phyloP scores from a whole-genome alignment of 2,888 invertebrate genomes.

The Aleiodes leptofemur region DNA sequence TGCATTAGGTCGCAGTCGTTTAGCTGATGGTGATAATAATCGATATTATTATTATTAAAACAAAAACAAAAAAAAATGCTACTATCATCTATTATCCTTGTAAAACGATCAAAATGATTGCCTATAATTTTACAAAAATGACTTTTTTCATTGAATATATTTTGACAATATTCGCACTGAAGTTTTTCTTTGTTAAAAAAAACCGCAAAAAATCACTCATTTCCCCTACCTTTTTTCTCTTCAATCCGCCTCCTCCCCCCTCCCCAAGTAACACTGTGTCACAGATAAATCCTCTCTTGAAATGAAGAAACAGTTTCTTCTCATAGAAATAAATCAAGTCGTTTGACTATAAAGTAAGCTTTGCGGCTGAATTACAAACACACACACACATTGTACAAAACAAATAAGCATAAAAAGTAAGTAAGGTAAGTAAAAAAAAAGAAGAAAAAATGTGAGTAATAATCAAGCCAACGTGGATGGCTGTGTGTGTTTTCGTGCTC shows the following conservation, averaged over 20 bases:
- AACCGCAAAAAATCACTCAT: background rate
- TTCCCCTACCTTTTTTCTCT: background rate
- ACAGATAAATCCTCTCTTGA: background rate
- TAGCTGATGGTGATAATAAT: conserved; percentile 63
- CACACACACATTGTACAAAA: background rate
- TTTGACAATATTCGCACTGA: conserved; percentile 65
- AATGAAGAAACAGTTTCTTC: conserved; percentile 38
- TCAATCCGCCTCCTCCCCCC: background rate
- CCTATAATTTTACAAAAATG: conserved; percentile 68
- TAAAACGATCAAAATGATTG: conserved; percentile 67
- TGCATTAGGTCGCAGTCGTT: conserved; percentile 70
- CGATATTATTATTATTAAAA: conserved; percentile 62
- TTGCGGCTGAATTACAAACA: background rate
- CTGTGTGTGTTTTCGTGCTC: background rate
- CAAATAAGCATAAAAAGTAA: background rate
- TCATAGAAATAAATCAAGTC: conserved; percentile 40
- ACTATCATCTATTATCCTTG: conserved; percentile 57
- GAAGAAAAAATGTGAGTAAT: too few species aligned
- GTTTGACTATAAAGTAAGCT: conserved; percentile 34
- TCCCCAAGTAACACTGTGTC: background rate
- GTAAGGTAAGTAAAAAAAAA: background rate
- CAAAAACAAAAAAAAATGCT: conserved; percentile 39
- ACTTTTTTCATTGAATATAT: conserved; percentile 71
- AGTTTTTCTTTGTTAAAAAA: conserved; percentile 13
- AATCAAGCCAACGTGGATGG: conserved; percentile 19